Evolutionary conservation across 2,113 vertebrate genomes (phyloP).

Genomic region (Platysternon megacephalum): DNA sequence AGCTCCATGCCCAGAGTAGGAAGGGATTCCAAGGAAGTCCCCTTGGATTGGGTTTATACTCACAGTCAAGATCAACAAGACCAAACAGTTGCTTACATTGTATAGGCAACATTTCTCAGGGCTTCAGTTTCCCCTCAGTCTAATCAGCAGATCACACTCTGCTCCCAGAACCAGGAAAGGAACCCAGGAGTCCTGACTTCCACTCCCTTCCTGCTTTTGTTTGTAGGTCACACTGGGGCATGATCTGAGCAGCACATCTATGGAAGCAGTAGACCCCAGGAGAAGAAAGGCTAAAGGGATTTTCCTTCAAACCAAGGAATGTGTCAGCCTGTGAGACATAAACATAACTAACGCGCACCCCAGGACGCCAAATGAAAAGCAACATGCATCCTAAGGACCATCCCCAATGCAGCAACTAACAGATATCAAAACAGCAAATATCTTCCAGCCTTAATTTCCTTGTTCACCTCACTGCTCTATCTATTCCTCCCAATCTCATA

Average conservation of each 20-base stretch:
- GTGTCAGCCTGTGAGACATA: accelerated
- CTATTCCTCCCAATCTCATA: not conserved
- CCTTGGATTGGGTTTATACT: not conserved
- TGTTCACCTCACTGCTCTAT: not conserved
- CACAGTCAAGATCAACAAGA: not conserved
- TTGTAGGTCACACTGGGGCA: not conserved
- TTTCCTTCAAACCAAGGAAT: accelerated
- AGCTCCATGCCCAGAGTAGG: no score
- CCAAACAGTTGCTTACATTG: not conserved
- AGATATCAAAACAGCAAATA: not conserved
- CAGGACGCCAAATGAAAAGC: not conserved
- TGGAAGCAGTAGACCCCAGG: accelerated
- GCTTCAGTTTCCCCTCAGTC: not conserved
- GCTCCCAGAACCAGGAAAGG: not conserved
- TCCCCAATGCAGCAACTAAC: not conserved
- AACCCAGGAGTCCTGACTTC: not conserved
- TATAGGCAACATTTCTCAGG: not conserved
- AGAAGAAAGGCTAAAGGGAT: not conserved
- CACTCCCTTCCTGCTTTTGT: not conserved
- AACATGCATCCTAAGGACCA: not conserved
- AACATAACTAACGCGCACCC: not conserved
- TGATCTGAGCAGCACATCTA: not conserved
- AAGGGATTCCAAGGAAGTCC: accelerated
- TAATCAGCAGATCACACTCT: not conserved
- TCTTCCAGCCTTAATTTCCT: not conserved